Conservation (phyloP, 2,888 invertebrate species). For the Stenodera caucasica region DNA sequence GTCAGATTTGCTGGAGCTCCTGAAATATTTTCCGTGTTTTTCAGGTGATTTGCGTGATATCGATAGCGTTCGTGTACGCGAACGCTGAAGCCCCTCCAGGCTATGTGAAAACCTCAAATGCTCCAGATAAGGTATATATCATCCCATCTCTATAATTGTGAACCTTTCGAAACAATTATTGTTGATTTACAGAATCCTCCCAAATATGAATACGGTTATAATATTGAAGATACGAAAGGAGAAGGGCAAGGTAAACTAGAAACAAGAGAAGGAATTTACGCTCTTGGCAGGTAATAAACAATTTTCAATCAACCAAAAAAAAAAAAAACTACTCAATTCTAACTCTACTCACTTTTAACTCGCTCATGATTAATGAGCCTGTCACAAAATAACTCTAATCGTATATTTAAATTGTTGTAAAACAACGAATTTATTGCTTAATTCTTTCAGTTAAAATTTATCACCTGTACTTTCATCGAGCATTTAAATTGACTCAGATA, state of each 20-base stretch:
- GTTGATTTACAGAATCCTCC: constrained; percentile 53
- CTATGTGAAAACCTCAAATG: constrained; percentile 51
- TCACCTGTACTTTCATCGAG: neutral
- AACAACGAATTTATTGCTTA: neutral
- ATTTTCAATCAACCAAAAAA: neutral
- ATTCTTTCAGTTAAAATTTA: neutral
- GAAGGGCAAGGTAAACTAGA: constrained; percentile 56
- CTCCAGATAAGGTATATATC: constrained; percentile 52
- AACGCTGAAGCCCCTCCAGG: constrained; percentile 52
- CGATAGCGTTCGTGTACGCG: constrained; percentile 44
- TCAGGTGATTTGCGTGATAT: constrained; percentile 49
- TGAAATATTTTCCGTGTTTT: constrained; percentile 37
- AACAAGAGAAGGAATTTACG: constrained; percentile 54
- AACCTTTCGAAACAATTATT: neutral
- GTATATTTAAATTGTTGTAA: neutral
- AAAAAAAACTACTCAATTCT: too few species aligned
- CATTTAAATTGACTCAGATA: neutral
- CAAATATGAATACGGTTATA: constrained; percentile 60
- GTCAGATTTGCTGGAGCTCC: neutral
- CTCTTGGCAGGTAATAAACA: constrained; percentile 53
- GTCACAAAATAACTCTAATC: too few species aligned
- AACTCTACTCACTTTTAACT: too few species aligned
- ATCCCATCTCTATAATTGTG: neutral
- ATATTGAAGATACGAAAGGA: constrained; percentile 53
- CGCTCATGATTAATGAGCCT: too few species aligned